Evolutionary conservation across 2,797 vertebrate species (phyloP).

Genomic region (Falco peregrinus): DNA sequence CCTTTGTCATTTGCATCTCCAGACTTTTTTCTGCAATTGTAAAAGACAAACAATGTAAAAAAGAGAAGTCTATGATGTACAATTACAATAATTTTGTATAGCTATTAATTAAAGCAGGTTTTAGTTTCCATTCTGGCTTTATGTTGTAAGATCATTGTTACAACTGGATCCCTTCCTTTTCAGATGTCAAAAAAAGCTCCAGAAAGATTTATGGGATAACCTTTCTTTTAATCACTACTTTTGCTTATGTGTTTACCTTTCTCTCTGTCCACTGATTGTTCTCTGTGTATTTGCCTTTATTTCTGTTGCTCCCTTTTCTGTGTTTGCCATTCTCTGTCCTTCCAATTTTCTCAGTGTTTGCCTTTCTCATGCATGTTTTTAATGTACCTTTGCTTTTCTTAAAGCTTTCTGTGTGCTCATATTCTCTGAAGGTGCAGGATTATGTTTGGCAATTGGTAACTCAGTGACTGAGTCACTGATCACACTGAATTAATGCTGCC

Average conservation of each 20-base stretch:
- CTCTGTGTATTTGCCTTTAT: not conserved
- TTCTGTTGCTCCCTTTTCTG: not conserved
- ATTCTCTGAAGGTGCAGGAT: conserved; percentile 5
- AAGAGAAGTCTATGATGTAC: not conserved
- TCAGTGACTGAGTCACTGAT: not conserved
- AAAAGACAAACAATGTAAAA: not conserved
- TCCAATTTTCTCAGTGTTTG: conserved; percentile 10
- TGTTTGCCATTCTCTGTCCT: not conserved
- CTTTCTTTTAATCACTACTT: conserved; percentile 2
- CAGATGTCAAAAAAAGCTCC: not conserved
- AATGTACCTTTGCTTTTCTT: not conserved
- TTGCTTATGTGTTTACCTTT: not conserved
- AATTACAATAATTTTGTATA: not conserved
- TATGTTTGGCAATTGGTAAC: not conserved
- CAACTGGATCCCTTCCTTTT: not conserved
- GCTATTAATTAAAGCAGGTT: not conserved
- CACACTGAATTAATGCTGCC: conserved; percentile 2
- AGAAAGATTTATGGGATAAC: not conserved
- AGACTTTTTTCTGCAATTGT: not conserved
- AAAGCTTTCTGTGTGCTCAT: not conserved
- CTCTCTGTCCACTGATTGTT: not conserved
- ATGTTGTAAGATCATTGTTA: not conserved
- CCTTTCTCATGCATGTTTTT: conserved; percentile 9
- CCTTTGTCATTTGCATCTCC: not conserved
- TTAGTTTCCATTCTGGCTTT: not conserved